Percentiles rank a stretch among this genome's conserved stretches.
Evolutionary conservation across 1,140 invertebrate species (phyloP).

Genomic region (Drosophila sproati): DNA sequence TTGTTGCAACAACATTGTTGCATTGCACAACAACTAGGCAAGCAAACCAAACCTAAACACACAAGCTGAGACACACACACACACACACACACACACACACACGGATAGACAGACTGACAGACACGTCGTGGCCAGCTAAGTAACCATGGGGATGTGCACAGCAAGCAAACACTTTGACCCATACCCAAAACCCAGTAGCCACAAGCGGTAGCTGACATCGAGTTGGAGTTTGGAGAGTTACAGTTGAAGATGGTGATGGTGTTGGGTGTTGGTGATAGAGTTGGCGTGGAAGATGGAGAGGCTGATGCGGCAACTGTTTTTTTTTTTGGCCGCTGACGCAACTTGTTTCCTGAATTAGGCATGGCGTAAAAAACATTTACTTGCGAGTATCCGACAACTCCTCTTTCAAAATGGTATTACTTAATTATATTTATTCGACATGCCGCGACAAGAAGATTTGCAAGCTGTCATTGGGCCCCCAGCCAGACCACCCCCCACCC

Average conservation of each 20-base stretch:
- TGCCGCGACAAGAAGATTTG: constrained; percentile 69
- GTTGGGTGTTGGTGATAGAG: too few species aligned
- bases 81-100: constrained; percentile 1
- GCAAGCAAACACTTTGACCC: constrained; percentile 48
- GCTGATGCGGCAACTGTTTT: constrained; percentile 26
- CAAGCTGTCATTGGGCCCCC: constrained; percentile 27
- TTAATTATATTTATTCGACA: constrained; percentile 70
- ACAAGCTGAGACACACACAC: background rate
- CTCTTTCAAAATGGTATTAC: constrained; percentile 45
- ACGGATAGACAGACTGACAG: background rate
- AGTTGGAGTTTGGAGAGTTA: constrained; percentile 1
- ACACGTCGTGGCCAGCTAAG: constrained; percentile 12
- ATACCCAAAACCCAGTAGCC: constrained; percentile 32
- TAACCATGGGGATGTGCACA: constrained; percentile 12
- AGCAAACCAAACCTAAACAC: background rate
- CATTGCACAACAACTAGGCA: constrained; percentile 4
- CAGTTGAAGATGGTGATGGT: background rate
- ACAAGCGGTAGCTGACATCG: constrained; percentile 23
- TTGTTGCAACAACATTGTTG: constrained; percentile 13
- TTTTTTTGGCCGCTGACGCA: constrained; percentile 47
- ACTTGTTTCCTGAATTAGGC: constrained; percentile 67
- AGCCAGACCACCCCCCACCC: background rate
- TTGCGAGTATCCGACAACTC: background rate
- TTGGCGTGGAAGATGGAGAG: constrained; percentile 14
- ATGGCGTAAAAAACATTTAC: constrained; percentile 29